phyloP scores from a whole-genome alignment of 1,140 invertebrate species.

The Panagrolaimus sp. region DNA sequence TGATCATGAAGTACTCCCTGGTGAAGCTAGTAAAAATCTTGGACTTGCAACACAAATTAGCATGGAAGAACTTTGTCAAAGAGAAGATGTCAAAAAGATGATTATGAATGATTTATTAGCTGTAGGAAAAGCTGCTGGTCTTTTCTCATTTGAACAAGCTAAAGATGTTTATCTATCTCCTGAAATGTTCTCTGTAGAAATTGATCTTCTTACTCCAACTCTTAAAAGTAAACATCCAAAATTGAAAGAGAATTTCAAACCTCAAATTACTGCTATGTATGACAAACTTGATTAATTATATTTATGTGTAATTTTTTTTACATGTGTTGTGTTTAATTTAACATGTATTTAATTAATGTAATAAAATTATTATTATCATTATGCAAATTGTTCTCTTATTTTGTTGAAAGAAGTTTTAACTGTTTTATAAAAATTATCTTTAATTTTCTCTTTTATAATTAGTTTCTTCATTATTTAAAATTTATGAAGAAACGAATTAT shows the following conservation, averaged over 20 bases:
- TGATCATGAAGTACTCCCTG: conserved; percentile 29
- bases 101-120: conserved; percentile 42
- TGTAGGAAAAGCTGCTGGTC: conserved; percentile 49
- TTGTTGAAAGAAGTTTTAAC: too few relatives aligned
- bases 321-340: too few relatives aligned
- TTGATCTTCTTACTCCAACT: conserved; percentile 89
- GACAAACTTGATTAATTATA: too few relatives aligned
- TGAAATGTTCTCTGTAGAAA: conserved; percentile 83
- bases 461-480: too few relatives aligned
- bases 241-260: conserved; percentile 48
- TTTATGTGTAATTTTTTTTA: too few relatives aligned
- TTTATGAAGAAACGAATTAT: too few relatives aligned
- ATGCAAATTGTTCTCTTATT: too few relatives aligned
- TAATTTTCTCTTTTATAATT: too few relatives aligned
- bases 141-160: conserved; percentile 56
- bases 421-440: too few relatives aligned
- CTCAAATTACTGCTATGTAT: conserved; percentile 41
- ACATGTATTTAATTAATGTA: too few relatives aligned
- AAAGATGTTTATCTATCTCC: conserved; percentile 72
- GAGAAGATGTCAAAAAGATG: conserved; percentile 26
- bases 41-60: conserved; percentile 6
- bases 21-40: conserved; percentile 9
- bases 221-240: conserved; percentile 75
- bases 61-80: conserved; percentile 8
- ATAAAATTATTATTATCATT: too few relatives aligned